Base-by-base conservation (phyloP, 2,797 vertebrate species). In the Limosa lapponica region DNA sequence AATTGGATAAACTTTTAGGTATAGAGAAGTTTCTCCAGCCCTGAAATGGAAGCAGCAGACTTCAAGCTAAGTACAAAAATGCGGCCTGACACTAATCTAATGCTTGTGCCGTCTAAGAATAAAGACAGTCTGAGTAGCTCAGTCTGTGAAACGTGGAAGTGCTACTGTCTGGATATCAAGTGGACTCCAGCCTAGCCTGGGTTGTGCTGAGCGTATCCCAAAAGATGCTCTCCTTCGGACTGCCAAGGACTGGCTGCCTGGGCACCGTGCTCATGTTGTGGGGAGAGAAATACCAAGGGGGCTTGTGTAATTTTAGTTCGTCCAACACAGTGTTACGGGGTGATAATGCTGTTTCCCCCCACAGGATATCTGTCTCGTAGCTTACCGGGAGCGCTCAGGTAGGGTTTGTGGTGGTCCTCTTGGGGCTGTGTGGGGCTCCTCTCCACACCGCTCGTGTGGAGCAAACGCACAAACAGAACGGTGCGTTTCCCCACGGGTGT, bases 371-470 rank as follows among this genome's bases (percentile, higher is more conserved):
- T 71, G 2, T 32, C 39, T 81, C 2, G 2, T 24, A 44, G n/a
- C 14, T 46, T 69, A 32, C 6, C 12, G 23, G n/a, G 24, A 8
- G 2, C 2, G 0, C 17, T 54, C 7, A 5, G 28, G 11, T 34
- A 12, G 13, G 30, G 3, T 39, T 82, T 74, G 8, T 70, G 32
- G 16, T 78, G 70, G 13, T 30, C 65, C 22, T 66, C 3, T 86
- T 5, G 39, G 51, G 16, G 16, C 39, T 43, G 4, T 16, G 3
- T 27, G 17, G 44, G 28, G 22, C 22, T 55, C 2, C 1, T 70
- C 17, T 17, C 37, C 34, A 3, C 18, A 8, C 27, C 0, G 0
- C 20, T 49, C 0, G 0, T 0, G 0, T 37, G 46, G 22, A 61
- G 9, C 28, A 81, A 43, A 24, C 0, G 1, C 0, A 0, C 24